phyloP scores from a whole-genome alignment of 2,888 invertebrate species.

The Cynaeus angustus region DNA sequence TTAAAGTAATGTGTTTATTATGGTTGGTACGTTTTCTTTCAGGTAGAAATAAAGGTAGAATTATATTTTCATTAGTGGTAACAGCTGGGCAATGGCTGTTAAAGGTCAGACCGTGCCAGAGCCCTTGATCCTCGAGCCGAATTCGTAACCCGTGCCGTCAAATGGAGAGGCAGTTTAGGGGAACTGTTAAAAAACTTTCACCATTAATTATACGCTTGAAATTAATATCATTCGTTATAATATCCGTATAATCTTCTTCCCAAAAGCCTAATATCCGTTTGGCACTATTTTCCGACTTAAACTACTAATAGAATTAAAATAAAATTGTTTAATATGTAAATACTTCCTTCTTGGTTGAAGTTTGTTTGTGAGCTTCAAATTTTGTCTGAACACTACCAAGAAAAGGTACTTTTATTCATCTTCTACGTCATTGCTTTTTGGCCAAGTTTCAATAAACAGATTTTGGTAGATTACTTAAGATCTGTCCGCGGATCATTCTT shows the following conservation, averaged over 20 bases:
- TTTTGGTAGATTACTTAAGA: no score
- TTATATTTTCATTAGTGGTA: constrained; percentile 55
- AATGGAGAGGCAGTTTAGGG: constrained; percentile 15
- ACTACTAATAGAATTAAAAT: no score
- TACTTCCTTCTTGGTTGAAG: no score
- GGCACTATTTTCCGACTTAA: neutral
- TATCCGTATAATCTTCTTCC: no score
- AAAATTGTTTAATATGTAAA: no score
- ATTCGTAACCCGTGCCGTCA: constrained; percentile 27
- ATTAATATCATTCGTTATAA: constrained; percentile 27
- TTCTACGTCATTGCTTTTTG: no score
- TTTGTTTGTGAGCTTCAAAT: no score
- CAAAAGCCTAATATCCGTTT: neutral
- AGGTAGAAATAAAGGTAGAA: constrained; percentile 53
- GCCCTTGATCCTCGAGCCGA: constrained; percentile 30
- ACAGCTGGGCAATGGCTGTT: constrained; percentile 52
- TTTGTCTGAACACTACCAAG: no score
- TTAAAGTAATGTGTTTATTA: constrained; percentile 60
- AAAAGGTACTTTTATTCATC: no score
- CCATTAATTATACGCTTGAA: constrained; percentile 45
- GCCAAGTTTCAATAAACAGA: no score
- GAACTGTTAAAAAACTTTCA: constrained; percentile 44
- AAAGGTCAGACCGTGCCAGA: constrained; percentile 37
- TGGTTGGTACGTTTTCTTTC: constrained; percentile 41
- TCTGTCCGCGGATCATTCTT: no score